phyloP scores from a whole-genome alignment of 2,797 vertebrate genomes.

The Fistularia tabacaria region DNA sequence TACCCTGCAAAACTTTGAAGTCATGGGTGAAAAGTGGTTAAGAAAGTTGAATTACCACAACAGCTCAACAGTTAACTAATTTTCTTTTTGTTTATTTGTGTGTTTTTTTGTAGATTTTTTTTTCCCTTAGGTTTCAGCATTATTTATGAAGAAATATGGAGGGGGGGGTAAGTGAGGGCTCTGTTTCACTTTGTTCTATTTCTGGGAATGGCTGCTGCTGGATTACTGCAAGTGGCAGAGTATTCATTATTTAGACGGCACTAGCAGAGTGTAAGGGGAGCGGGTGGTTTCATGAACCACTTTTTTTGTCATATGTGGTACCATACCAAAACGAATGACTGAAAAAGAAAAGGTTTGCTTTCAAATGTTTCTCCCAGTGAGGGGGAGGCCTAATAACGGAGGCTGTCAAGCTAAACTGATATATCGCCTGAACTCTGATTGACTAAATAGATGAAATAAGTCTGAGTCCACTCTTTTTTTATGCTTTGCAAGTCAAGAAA shows the following conservation, averaged over 20 bases:
- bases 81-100: conserved; percentile 12
- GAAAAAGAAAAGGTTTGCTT: too few species aligned
- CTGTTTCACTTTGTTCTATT: conserved; percentile 73
- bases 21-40: conserved; percentile 42
- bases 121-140: conserved; percentile 52
- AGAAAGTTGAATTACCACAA: conserved; percentile 44
- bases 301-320: conserved; percentile 70
- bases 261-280: conserved; percentile 54
- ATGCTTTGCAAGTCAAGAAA: conserved; percentile 45
- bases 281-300: conserved; percentile 71
- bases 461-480: conserved; percentile 35
- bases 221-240: conserved; percentile 75
- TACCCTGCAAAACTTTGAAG: conserved; percentile 57
- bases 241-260: conserved; percentile 80
- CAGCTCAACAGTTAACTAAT: conserved; percentile 9
- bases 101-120: conserved; percentile 22
- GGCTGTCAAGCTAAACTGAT: conserved; percentile 47
- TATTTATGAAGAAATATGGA: conserved; percentile 69
- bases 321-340: conserved; percentile 36
- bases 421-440: conserved; percentile 58
- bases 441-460: conserved; percentile 61
- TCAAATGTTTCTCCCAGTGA: too few species aligned
- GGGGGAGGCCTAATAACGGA: conserved; percentile 37
- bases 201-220: conserved; percentile 65
- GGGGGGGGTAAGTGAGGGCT: conserved; percentile 49